Evolutionary conservation across 2,113 vertebrate genomes (phyloP).

Genomic region (Tyrannus savana): DNA sequence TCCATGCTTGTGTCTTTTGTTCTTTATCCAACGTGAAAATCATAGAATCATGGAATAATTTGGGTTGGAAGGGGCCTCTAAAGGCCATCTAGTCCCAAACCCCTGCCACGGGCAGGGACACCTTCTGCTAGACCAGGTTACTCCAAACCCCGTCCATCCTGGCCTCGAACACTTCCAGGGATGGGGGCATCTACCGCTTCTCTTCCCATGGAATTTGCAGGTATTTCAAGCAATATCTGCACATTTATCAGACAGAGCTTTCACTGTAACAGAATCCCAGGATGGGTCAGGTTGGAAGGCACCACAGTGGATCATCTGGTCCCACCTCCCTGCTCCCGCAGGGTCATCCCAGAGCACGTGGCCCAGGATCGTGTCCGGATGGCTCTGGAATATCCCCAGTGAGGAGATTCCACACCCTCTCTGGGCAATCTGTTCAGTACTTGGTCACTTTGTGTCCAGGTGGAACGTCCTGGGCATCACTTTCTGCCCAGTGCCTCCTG

Average conservation of each 20-base stretch:
- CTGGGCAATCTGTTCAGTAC: not conserved
- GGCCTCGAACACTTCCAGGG: not conserved
- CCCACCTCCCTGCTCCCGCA: not conserved
- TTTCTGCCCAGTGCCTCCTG: not conserved
- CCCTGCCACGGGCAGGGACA: not conserved
- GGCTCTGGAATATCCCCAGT: not conserved
- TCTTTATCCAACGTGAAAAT: not conserved
- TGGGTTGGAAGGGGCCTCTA: not conserved
- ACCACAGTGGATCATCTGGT: not conserved
- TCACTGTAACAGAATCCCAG: not conserved
- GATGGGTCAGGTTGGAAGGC: not conserved
- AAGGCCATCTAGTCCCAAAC: not conserved
- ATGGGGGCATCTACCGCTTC: not conserved
- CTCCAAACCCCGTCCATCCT: not conserved
- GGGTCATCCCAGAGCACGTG: not conserved
- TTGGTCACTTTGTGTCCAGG: not conserved
- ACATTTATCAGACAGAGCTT: not conserved
- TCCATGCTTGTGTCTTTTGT: not conserved
- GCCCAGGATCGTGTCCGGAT: not conserved
- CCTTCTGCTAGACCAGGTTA: not conserved
- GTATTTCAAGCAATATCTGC: fast-evolving
- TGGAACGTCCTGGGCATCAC: not conserved
- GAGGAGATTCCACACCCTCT: not conserved
- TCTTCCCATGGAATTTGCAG: not conserved
- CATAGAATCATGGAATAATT: not conserved